Evolutionary conservation across 2,888 invertebrate genomes (phyloP), one percentile per base, ranked within the genome.

Genomic region (Trypoxylon attenuatum): DNA sequence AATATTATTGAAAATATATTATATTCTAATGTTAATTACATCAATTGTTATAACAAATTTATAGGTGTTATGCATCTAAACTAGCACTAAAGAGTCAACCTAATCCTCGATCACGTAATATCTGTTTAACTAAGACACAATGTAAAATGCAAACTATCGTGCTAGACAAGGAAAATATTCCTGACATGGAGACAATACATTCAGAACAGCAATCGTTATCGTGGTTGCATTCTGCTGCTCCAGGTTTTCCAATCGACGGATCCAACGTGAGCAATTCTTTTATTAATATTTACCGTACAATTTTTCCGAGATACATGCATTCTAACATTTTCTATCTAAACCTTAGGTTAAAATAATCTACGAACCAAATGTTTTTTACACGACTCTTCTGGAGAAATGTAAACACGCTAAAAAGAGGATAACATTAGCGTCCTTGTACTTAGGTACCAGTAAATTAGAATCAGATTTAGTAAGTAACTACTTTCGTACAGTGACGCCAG

Each of bases 361-460:
- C 41, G 93, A 94, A 78, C 96, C 96, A 0, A 88, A 88, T 49
- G 90, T 90, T 63, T 97, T 96, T 87, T 96, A 96, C 83, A 89
- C 92, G 5, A 91, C 90, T 0, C 83, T 96, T 10, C 86, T 94
- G 69, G 89, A 92, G 43, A 91, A 92, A 82, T 92, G 93, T 82
- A 87, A 88, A 52, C 87, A 86, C 53, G 94, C 96, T 0, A 91
- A 90, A 62, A 88, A 88, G 50, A 90, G 96, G 76, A 93, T 97
- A 78, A 92, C 93, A 0, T 87, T 99, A 49, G 95, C 96, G 2
- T 98, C 99, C 64, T 88, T 99, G 8, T 99, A 99, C 84, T 88
- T 99, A 59, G 99, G 99, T 10, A 97, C 94, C 50, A 98, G 98
- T 0, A 84, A 89, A 15, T 87, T 96, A 75, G 99, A 99, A 87